Evolutionary conservation across 2,113 vertebrate genomes (phyloP).

Genomic region (Raphicerus campestris): DNA sequence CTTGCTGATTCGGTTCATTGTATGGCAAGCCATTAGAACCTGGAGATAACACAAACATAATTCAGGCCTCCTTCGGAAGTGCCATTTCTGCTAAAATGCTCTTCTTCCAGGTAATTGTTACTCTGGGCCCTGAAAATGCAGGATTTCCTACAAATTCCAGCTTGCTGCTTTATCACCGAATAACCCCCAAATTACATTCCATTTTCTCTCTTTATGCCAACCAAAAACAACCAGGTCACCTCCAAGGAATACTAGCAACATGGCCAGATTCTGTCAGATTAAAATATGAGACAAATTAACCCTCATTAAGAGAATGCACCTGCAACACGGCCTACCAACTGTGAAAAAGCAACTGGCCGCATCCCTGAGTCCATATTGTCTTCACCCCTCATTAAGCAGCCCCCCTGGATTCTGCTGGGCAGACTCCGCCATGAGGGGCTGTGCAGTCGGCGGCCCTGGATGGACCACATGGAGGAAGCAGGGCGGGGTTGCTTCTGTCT

Average conservation of each 20-base stretch:
- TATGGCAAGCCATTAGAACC: not conserved
- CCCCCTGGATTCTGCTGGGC: conserved; percentile 61
- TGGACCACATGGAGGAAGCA: not conserved
- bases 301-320: conserved; percentile 81
- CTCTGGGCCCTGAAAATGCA: not conserved
- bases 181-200: not conserved
- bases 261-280: conserved; percentile 78
- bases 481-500: not conserved
- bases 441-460: not conserved
- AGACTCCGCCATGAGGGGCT: not conserved
- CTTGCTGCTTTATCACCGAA: not conserved
- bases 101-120: not conserved
- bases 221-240: conserved; percentile 11
- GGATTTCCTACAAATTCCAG: not conserved
- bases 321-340: conserved; percentile 79
- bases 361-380: conserved; percentile 75
- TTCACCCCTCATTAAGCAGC: conserved; percentile 80
- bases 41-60: not conserved
- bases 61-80: not conserved
- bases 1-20: not conserved
- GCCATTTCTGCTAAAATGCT: not conserved
- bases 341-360: conserved; percentile 76
- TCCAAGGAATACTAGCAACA: conserved; percentile 50
- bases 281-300: conserved; percentile 83
- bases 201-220: conserved; percentile 29